These are phyloP conservation scores for Lamellibrachia satsuma DNA, from an alignment of 2,888 invertebrate genomes.

Conservation along the genomic window DNA sequence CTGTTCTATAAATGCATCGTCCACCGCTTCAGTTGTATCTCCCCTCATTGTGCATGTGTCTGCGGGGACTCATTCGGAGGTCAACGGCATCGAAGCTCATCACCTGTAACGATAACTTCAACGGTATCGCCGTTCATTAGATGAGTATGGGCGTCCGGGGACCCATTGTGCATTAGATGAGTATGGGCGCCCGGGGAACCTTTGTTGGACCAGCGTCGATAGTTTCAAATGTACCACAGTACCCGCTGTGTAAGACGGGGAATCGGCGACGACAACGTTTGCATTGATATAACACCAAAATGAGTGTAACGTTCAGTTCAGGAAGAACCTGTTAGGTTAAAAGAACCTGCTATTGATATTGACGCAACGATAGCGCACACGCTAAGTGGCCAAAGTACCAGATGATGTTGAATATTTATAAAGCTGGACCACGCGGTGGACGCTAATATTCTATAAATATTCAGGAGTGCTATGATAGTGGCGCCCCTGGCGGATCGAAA, in stretches of 20 bases:
- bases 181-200: background rate
- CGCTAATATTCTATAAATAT: background rate
- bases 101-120: background rate
- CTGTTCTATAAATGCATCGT: background rate
- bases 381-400: background rate
- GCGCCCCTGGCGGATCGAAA: background rate
- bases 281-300: background rate
- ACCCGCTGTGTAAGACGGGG: background rate
- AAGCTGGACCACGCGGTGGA: background rate
- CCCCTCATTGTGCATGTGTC: background rate
- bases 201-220: background rate
- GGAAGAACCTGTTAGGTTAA: background rate
- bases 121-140: background rate
- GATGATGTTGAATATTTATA: conserved; percentile 1
- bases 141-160: background rate
- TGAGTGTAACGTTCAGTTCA: background rate
- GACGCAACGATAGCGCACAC: background rate
- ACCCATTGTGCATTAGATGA: background rate
- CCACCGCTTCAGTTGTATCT: background rate
- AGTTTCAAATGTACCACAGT: background rate
- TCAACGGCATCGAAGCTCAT: background rate
- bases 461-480: background rate
- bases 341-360: background rate
- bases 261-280: background rate
- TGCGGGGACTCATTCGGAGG: background rate